phyloP scores from a whole-genome alignment of 2,888 invertebrate genomes.

The Osmoderma eremita region DNA sequence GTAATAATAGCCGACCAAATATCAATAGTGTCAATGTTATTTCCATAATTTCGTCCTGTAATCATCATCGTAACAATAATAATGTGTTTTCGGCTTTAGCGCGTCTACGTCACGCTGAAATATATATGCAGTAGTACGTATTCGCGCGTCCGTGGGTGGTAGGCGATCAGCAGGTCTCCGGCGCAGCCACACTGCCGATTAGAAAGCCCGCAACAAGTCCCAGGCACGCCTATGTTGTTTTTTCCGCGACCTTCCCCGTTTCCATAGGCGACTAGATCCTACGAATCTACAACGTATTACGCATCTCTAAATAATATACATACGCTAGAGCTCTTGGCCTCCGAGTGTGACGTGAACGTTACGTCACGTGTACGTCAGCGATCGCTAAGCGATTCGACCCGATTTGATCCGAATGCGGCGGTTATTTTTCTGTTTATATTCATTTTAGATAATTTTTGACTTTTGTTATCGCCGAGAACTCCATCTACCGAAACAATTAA shows the following conservation, averaged over 20 bases:
- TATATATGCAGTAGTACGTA: neutral
- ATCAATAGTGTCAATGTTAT: conserved; percentile 1
- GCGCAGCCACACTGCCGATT: conserved; percentile 4
- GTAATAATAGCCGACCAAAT: too few species aligned
- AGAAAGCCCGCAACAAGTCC: conserved; percentile 32
- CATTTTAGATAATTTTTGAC: too few species aligned
- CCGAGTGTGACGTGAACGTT: conserved; percentile 15
- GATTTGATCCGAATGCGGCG: too few species aligned
- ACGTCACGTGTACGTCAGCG: conserved; percentile 30
- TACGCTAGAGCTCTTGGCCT: conserved; percentile 3
- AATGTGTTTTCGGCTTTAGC: too few species aligned
- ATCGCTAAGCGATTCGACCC: too few species aligned
- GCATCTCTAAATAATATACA: too few species aligned
- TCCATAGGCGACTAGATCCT: conserved; percentile 19
- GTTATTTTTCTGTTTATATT: too few species aligned
- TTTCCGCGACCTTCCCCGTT: conserved; percentile 29
- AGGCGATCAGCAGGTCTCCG: neutral
- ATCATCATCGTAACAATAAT: neutral
- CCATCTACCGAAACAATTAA: too few species aligned
- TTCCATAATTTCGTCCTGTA: neutral
- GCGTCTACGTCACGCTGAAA: too few species aligned
- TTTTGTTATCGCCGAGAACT: too few species aligned
- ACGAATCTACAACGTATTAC: too few species aligned
- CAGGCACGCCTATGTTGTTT: conserved; percentile 22
- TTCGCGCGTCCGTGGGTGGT: neutral